Evolutionary conservation across 2,113 vertebrate genomes (phyloP).

Genomic region (Rhinoptilus africanus): DNA sequence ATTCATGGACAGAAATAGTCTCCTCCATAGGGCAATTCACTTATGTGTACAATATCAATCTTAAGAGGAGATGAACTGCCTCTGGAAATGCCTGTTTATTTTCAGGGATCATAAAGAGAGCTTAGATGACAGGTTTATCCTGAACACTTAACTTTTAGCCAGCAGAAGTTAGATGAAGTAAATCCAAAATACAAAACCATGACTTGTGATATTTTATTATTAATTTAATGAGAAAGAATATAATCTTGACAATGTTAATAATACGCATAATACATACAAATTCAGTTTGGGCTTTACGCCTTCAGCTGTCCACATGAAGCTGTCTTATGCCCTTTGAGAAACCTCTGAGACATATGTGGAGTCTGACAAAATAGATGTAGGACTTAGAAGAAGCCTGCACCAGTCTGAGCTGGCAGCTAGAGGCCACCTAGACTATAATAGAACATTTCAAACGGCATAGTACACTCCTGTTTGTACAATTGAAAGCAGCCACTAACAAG

Average conservation of each 20-base stretch:
- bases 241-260: neutral
- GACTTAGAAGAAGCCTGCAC: neutral
- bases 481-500: neutral
- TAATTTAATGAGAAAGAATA: neutral
- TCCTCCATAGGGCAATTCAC: neutral
- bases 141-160: neutral
- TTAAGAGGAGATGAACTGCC: neutral
- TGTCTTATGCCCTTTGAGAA: neutral
- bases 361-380: neutral
- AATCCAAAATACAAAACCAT: neutral
- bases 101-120: neutral
- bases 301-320: neutral
- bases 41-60: neutral
- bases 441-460: neutral
- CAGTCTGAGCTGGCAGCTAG: neutral
- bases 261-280: neutral
- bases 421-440: neutral
- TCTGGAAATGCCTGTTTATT: neutral
- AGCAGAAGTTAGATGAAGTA: neutral
- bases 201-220: neutral
- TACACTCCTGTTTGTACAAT: neutral
- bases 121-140: neutral
- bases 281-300: neutral
- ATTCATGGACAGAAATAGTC: neutral
- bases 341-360: neutral